Evolutionary conservation across 2,888 invertebrate species (phyloP).

Genomic region (Lasioglossum lativentre): DNA sequence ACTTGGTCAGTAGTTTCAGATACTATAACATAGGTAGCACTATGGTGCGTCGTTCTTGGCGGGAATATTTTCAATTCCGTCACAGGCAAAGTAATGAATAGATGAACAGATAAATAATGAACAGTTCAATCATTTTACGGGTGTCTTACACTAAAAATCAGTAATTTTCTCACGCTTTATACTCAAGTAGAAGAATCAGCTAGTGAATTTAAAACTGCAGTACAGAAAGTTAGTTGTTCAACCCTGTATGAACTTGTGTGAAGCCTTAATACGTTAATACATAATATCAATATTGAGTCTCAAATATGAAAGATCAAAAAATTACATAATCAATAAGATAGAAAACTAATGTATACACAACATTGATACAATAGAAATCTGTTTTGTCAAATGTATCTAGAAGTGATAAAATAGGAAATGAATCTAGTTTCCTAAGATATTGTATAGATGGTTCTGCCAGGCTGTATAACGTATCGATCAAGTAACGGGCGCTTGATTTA

Average conservation of each 20-base stretch:
- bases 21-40: conserved; percentile 17
- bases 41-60: not conserved
- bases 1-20: not conserved
- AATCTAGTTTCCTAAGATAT: not conserved
- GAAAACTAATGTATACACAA: not conserved
- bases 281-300: too few species aligned
- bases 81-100: not conserved
- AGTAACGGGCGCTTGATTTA: not conserved
- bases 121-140: not conserved
- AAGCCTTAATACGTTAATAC: too few species aligned
- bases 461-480: not conserved
- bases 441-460: not conserved
- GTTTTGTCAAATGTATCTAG: not conserved
- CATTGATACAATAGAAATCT: not conserved
- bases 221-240: too few species aligned
- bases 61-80: not conserved
- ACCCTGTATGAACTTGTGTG: too few species aligned
- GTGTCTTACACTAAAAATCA: not conserved
- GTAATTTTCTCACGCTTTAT: not conserved
- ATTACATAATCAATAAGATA: not conserved
- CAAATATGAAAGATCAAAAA: not conserved
- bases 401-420: not conserved
- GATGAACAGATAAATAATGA: too few species aligned
- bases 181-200: too few species aligned
- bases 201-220: too few species aligned